Percentiles rank a stretch among this genome's conserved stretches.
Evolutionary conservation across 2,888 invertebrate genomes (phyloP).

Genomic region (Tubiluchus corallicola): DNA sequence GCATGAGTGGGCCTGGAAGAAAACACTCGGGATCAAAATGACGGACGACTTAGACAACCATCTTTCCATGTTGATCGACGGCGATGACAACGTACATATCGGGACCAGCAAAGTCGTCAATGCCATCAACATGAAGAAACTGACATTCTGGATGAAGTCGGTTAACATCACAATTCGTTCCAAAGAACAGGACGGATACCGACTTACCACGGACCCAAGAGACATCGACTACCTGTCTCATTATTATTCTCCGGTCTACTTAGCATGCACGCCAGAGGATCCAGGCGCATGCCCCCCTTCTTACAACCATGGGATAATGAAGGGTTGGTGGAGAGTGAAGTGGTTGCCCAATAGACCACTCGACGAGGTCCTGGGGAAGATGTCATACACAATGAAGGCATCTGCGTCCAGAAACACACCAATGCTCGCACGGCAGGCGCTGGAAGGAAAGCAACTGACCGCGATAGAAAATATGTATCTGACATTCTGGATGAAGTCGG

Average conservation of each 20-base stretch:
- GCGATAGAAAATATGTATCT: background rate
- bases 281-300: no score
- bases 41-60: constrained; percentile 1
- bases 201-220: background rate
- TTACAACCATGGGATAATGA: no score
- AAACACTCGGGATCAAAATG: background rate
- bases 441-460: no score
- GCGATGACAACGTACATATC: constrained; percentile 3
- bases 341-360: no score
- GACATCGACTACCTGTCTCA: constrained; percentile 1
- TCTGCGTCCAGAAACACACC: no score
- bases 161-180: background rate
- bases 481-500: background rate
- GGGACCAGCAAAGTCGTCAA: background rate
- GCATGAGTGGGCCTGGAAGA: constrained; percentile 1
- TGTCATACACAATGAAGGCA: no score
- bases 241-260: no score
- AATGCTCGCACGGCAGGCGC: no score
- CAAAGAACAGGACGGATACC: background rate
- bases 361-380: no score
- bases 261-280: no score
- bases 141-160: background rate
- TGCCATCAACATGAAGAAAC: background rate
- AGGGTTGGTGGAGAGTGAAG: no score
- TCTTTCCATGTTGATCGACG: background rate